Evolutionary conservation across 2,113 vertebrate genomes (phyloP), one percentile per base, ranked within the genome.

Genomic region (Xiphophorus couchianus): DNA sequence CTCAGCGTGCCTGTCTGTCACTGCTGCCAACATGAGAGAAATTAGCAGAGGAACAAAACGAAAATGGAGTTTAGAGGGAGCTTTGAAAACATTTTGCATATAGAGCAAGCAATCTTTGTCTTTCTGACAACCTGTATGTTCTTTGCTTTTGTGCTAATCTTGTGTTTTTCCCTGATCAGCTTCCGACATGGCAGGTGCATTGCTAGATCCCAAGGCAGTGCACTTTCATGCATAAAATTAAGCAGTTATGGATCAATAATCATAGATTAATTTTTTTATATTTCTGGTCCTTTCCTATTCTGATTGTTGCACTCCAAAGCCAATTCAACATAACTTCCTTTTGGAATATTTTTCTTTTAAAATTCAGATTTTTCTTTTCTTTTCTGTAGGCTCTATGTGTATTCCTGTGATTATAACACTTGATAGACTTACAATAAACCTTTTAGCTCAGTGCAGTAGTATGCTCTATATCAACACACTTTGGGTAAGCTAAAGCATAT

Each of bases 1-100:
- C 83, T 37, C 71, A 81, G 85, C 63, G 82, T 74, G 88, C 78
- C 76, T 82, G 72, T 82, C 62, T 83, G 77, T 77, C 67, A 62
- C 31, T 30, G 69, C 70, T 71, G 69, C 65, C 63, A 68, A 80
- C 78, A 75, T 83, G 62, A 82, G 58, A 83, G 74, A 68, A 89
- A 75, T 83, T 70, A 73, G 67, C 67, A 77, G 71, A 76, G 67
- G 27, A 76, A 64, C 77, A 73, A 64, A 72, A 22, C 27, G 15
- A 62, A 60, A 74, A 71, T 13, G 64, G 29, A 31, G 54, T 65
- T 68, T 30, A 28, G 62, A 69, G 19, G 17, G 62, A 74, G 44
- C 65, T 73, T 66, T 39, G 48, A 30, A 74, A 74, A 58, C 31
- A 39, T 66, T 58, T 58, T 5, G 37, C 31, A 66, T 60, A 66